These are phyloP conservation scores for Antitype chi DNA, from an alignment of 2,888 invertebrate species.

Conservation along the genomic window DNA sequence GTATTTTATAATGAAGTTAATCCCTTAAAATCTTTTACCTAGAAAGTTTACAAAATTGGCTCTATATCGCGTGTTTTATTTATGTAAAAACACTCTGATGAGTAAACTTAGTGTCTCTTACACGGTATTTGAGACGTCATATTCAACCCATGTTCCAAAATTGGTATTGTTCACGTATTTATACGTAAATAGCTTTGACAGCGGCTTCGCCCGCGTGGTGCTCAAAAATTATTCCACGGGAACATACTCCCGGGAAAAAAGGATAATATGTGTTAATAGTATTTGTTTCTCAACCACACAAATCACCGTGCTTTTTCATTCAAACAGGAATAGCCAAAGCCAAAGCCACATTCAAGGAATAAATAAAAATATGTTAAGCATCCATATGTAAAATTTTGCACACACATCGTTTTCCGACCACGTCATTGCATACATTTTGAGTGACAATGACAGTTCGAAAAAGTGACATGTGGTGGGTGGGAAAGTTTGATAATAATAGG, in stretches of 20 bases:
- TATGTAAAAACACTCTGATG: neutral
- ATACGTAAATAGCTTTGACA: neutral
- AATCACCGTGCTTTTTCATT: too few relatives aligned
- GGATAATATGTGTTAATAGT: too few relatives aligned
- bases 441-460: neutral
- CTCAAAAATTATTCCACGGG: too few relatives aligned
- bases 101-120: neutral
- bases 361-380: neutral
- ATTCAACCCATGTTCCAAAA: neutral
- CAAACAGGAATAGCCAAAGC: too few relatives aligned
- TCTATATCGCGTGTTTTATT: neutral
- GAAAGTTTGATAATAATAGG: too few relatives aligned
- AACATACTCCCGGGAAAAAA: too few relatives aligned
- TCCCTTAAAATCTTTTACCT: neutral
- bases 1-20: neutral
- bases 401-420: neutral
- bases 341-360: neutral
- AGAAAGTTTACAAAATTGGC: neutral
- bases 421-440: neutral
- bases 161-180: neutral
- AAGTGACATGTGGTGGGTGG: neutral
- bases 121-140: neutral
- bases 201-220: too few relatives aligned
- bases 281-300: too few relatives aligned
- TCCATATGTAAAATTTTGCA: neutral